Conservation (phyloP, 1,140 invertebrate genomes). For the Prorops nasuta region DNA sequence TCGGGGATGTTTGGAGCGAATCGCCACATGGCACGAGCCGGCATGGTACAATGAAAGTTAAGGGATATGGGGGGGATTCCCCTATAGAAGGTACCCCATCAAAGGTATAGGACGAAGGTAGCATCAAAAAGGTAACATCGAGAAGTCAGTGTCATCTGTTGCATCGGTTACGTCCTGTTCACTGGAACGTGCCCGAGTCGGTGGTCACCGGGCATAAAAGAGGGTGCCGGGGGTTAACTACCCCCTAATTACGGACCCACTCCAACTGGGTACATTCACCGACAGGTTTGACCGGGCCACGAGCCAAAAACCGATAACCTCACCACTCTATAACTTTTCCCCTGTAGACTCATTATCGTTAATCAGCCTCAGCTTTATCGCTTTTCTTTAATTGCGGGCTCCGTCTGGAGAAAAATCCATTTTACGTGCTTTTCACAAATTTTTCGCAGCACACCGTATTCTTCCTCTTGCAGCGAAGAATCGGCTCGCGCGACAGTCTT, state of each 20-base stretch:
- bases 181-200: constrained; percentile 34
- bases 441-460: too few relatives aligned
- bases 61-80: constrained; percentile 32
- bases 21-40: constrained; percentile 46
- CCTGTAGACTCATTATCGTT: too few relatives aligned
- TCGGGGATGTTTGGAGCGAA: constrained; percentile 30
- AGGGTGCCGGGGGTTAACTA: constrained; percentile 33
- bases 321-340: too few relatives aligned
- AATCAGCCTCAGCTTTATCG: too few relatives aligned
- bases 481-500: too few relatives aligned
- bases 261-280: neutral
- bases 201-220: constrained; percentile 26
- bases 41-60: constrained; percentile 16
- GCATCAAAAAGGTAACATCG: constrained; percentile 32
- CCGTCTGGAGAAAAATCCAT: too few relatives aligned
- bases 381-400: too few relatives aligned
- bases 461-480: too few relatives aligned
- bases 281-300: too few relatives aligned
- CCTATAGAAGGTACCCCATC: constrained; percentile 16
- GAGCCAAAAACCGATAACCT: too few relatives aligned
- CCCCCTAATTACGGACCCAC: constrained; percentile 30
- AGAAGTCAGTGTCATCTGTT: constrained; percentile 51
- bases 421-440: too few relatives aligned
- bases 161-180: constrained; percentile 46
- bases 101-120: constrained; percentile 26